Conservation (phyloP, 2,113 vertebrate species). For the Macrotis lagotis region DNA sequence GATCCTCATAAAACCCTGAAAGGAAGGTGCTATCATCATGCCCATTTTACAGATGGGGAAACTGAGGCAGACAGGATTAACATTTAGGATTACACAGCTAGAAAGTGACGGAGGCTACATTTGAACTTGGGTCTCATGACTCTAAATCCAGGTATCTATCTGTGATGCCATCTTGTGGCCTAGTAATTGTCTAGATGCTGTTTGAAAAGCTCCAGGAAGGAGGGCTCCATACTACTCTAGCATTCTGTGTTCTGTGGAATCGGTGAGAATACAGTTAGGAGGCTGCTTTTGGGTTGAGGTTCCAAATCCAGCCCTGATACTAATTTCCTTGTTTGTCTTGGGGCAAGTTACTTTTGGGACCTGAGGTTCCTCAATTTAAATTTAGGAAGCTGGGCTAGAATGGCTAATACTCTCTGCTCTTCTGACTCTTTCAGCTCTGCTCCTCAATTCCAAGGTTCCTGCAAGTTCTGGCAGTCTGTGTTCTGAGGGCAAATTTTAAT, state of each 20-base stretch:
- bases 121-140: not conserved
- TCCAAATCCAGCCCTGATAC: not conserved
- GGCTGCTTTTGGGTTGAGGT: not conserved
- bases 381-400: not conserved
- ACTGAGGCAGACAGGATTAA: not conserved
- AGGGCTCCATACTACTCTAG: not conserved
- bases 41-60: not conserved
- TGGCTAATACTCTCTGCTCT: too few relatives aligned
- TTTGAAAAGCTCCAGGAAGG: not conserved
- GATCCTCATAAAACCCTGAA: not conserved
- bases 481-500: not conserved
- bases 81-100: not conserved
- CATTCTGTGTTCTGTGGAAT: not conserved
- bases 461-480: not conserved
- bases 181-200: not conserved
- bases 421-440: not conserved
- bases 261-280: not conserved
- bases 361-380: not conserved
- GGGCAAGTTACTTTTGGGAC: not conserved
- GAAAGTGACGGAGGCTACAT: not conserved
- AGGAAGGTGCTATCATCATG: not conserved
- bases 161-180: not conserved
- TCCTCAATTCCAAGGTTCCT: not conserved
- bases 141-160: not conserved
- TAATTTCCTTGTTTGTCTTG: not conserved